Evolutionary conservation across 2,888 invertebrate genomes (phyloP).

Genomic region (Xestia sexstrigata): DNA sequence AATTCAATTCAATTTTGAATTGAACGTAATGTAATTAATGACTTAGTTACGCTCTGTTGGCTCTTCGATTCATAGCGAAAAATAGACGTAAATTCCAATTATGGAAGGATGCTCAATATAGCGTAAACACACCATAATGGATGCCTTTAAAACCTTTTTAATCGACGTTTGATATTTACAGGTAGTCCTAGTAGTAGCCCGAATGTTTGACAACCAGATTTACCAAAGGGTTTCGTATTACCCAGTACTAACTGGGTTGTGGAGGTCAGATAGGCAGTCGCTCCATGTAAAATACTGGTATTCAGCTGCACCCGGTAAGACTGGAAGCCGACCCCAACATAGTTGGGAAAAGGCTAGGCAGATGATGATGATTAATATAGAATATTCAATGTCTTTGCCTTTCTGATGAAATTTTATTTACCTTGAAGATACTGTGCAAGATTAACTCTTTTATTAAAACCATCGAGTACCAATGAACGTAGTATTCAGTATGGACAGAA

Average conservation of each 20-base stretch:
- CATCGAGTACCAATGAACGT: not conserved
- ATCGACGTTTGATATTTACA: not conserved
- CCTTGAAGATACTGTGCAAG: not conserved
- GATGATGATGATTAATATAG: too few species aligned
- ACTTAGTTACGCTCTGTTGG: conserved; percentile 11
- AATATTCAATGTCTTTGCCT: not conserved
- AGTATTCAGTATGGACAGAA: not conserved
- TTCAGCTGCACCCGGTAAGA: too few species aligned
- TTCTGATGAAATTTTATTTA: not conserved
- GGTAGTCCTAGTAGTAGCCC: too few species aligned
- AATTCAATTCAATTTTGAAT: conserved; percentile 47
- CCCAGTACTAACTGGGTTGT: too few species aligned
- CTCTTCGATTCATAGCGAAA: not conserved
- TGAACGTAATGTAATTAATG: conserved; percentile 38
- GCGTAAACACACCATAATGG: not conserved
- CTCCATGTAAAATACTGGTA: too few species aligned
- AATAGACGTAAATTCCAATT: not conserved
- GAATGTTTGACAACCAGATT: too few species aligned
- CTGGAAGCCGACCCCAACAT: too few species aligned
- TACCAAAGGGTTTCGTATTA: too few species aligned
- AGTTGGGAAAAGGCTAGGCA: too few species aligned
- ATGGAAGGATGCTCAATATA: not conserved
- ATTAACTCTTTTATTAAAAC: not conserved
- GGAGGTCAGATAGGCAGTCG: too few species aligned
- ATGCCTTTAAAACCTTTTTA: not conserved